Percentiles rank a stretch among this genome's conserved stretches.
These are phyloP conservation scores for Allobates femoralis DNA, from an alignment of 2,797 vertebrate species.

Conservation along the genomic window DNA sequence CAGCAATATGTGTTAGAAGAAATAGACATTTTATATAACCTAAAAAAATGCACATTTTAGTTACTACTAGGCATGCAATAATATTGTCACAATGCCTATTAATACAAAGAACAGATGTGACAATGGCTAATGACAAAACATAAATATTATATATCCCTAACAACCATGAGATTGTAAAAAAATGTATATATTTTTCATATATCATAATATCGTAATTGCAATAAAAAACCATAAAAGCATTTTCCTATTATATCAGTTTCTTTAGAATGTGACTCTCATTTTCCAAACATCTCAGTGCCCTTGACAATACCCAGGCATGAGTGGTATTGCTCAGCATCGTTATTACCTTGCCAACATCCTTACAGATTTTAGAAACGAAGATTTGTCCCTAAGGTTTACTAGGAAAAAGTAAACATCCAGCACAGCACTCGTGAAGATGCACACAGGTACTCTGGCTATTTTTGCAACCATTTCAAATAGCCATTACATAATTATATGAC, in stretches of 20 bases:
- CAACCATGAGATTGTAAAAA: no score
- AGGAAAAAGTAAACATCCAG: conserved; percentile 62
- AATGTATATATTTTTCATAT: no score
- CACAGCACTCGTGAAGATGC: conserved; percentile 63
- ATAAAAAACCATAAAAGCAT: conserved; percentile 27
- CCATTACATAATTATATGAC: background rate
- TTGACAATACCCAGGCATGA: conserved; percentile 71
- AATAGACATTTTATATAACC: no score
- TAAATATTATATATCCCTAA: no score
- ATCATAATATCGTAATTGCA: background rate
- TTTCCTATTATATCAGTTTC: conserved; percentile 41
- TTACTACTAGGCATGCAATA: no score
- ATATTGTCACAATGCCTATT: no score
- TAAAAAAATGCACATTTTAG: no score
- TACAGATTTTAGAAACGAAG: conserved; percentile 69
- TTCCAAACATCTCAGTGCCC: conserved; percentile 70
- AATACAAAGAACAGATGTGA: no score
- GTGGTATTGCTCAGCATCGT: conserved; percentile 78
- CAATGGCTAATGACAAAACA: no score
- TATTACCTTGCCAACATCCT: conserved; percentile 85
- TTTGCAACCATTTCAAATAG: conserved; percentile 25
- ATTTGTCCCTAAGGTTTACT: conserved; percentile 63
- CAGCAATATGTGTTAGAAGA: no score
- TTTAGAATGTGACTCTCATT: conserved; percentile 56
- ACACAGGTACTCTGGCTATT: conserved; percentile 45